These are phyloP conservation scores for Cyanoderma ruficeps DNA, from an alignment of 2,113 vertebrate genomes.

Conservation along the genomic window DNA sequence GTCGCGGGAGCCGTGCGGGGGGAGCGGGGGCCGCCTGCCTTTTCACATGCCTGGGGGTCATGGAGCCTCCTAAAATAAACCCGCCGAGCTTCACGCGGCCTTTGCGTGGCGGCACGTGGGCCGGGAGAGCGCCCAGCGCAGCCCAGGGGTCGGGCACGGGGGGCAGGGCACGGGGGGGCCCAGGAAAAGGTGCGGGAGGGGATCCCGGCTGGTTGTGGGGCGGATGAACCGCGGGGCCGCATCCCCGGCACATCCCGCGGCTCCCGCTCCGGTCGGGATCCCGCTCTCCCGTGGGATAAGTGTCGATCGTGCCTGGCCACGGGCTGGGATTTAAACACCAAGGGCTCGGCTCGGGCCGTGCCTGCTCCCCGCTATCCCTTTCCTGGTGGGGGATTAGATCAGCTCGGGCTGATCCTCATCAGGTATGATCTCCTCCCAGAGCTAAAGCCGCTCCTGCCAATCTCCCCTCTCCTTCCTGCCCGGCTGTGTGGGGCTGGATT, in stretches of 20 bases:
- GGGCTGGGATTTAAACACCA: neutral
- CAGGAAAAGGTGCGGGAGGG: neutral
- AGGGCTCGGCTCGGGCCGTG: neutral
- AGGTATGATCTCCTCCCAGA: neutral
- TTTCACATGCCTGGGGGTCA: conserved; percentile 52
- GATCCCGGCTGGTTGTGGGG: accelerated
- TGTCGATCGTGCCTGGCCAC: neutral
- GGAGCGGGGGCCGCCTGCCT: neutral
- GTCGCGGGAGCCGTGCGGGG: neutral
- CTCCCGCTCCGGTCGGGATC: accelerated
- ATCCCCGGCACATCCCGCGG: neutral
- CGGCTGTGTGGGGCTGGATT: neutral
- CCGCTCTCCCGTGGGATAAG: accelerated
- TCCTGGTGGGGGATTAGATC: conserved; percentile 3
- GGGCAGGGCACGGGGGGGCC: neutral
- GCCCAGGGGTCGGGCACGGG: neutral
- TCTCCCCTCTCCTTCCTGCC: neutral
- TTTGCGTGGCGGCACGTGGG: neutral
- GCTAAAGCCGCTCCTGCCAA: neutral
- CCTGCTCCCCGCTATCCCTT: neutral
- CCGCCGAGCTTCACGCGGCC: conserved; percentile 15
- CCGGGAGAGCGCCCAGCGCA: neutral
- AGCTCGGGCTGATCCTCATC: conserved; percentile 17
- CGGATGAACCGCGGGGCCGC: neutral
- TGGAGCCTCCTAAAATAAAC: conserved; percentile 59